Conservation (phyloP, 2,113 vertebrate species). For the Sturnus vulgaris region DNA sequence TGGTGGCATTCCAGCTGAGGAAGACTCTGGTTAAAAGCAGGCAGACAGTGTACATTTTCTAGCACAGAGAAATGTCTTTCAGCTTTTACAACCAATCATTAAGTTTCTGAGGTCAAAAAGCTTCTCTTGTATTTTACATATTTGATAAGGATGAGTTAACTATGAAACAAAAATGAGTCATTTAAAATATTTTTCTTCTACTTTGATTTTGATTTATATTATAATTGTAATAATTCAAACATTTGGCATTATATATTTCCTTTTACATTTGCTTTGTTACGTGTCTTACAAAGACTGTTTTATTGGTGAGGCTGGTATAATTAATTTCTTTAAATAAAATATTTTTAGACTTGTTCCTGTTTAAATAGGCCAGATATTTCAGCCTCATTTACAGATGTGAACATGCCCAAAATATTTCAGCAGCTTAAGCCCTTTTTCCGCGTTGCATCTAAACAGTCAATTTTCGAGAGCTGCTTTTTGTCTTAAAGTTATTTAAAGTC, state of each 20-base stretch:
- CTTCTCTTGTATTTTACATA: not conserved
- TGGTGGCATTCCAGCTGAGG: not conserved
- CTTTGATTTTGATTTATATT: not conserved
- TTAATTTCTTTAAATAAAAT: not conserved
- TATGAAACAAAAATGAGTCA: not conserved
- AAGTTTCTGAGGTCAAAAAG: not conserved
- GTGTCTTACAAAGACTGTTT: not conserved
- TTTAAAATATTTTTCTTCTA: not conserved
- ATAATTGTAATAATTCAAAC: not conserved
- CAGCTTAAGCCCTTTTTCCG: not conserved
- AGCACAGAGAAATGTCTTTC: not conserved
- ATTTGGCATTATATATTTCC: not conserved
- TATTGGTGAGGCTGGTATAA: not conserved
- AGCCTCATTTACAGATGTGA: conserved; percentile 31
- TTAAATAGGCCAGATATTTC: conserved; percentile 32
- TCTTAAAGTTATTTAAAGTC: conserved; percentile 30
- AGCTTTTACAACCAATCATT: not conserved
- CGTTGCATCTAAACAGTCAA: not conserved
- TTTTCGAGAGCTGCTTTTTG: not conserved
- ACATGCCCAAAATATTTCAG: conserved; percentile 28
- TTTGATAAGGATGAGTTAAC: not conserved
- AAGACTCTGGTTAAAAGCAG: not conserved
- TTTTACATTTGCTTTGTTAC: not conserved
- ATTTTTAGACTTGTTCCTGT: not conserved
- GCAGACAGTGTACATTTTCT: not conserved